Percentiles rank a stretch among this genome's conserved stretches.
Evolutionary conservation across 2,113 vertebrate species (phyloP).

Genomic region (Caranx ignobilis): DNA sequence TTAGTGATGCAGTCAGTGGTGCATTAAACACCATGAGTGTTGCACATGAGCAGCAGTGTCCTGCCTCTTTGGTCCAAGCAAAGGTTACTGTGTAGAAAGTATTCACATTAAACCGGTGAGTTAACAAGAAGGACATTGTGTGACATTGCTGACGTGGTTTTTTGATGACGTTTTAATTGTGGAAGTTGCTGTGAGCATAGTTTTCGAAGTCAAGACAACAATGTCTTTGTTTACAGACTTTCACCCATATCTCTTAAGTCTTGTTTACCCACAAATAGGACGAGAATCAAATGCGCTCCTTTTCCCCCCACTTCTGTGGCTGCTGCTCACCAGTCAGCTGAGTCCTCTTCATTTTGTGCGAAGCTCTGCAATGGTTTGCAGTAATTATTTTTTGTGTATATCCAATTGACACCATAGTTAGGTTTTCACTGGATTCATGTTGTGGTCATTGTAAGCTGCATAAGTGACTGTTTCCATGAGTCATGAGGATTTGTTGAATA

Average conservation of each 20-base stretch:
- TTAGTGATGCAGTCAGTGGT: constrained; percentile 1
- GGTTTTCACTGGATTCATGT: constrained; percentile 18
- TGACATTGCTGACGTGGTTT: constrained; percentile 71
- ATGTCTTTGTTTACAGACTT: constrained; percentile 72
- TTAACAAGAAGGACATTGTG: constrained; percentile 75
- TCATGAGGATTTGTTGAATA: constrained; percentile 18
- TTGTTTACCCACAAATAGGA: constrained; percentile 78
- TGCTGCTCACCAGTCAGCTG: constrained; percentile 58
- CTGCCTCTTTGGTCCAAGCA: constrained; percentile 33
- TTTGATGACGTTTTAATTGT: constrained; percentile 66
- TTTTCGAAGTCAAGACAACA: constrained; percentile 70
- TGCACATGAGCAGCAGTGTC: constrained; percentile 29
- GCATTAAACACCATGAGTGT: constrained; percentile 7
- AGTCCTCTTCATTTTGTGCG: constrained; percentile 31
- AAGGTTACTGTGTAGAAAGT: constrained; percentile 54
- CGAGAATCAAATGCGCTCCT: constrained; percentile 33
- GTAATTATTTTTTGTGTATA: constrained; percentile 37
- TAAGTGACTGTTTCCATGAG: not conserved
- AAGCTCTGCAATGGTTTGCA: constrained; percentile 15
- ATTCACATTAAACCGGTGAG: constrained; percentile 45
- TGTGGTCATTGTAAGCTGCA: constrained; percentile 3
- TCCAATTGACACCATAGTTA: constrained; percentile 29
- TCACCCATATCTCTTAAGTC: constrained; percentile 64
- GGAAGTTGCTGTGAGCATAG: constrained; percentile 67
- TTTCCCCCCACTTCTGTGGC: not conserved